These are phyloP conservation scores for Drosophila atripex DNA, from an alignment of 2,888 invertebrate species.

Conservation along the genomic window DNA sequence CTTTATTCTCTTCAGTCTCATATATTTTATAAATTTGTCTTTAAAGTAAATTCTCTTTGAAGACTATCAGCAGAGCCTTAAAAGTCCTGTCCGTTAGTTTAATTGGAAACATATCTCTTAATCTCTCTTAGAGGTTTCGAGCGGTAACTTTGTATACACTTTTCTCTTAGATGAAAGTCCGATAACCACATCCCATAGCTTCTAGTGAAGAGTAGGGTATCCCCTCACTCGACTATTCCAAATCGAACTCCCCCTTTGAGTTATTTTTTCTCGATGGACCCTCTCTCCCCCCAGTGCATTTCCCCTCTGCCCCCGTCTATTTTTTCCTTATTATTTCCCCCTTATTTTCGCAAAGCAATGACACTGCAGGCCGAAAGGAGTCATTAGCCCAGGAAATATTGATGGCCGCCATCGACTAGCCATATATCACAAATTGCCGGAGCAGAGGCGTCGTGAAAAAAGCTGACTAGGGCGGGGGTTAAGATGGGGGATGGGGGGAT, in stretches of 20 bases:
- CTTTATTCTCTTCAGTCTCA: no score
- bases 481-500: not conserved
- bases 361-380: constrained; percentile 29
- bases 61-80: no score
- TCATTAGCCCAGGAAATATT: constrained; percentile 63
- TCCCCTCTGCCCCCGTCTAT: constrained; percentile 1
- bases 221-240: no score
- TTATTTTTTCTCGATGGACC: constrained; percentile 4
- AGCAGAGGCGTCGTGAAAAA: constrained; percentile 8
- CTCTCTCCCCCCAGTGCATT: constrained; percentile 6
- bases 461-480: not conserved
- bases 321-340: not conserved
- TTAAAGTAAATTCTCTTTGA: no score
- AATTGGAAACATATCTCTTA: no score
- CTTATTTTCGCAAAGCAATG: not conserved
- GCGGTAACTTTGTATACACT: no score
- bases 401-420: constrained; percentile 54
- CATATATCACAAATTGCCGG: constrained; percentile 53
- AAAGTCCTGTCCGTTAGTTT: no score
- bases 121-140: no score
- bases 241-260: not conserved
- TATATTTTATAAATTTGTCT: no score
- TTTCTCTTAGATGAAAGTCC: no score
- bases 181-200: no score
- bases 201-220: no score